Percentiles rank a stretch among this genome's conserved stretches.
These are phyloP conservation scores for Coendou prehensilis DNA, from an alignment of 2,797 vertebrate species.

Conservation along the genomic window DNA sequence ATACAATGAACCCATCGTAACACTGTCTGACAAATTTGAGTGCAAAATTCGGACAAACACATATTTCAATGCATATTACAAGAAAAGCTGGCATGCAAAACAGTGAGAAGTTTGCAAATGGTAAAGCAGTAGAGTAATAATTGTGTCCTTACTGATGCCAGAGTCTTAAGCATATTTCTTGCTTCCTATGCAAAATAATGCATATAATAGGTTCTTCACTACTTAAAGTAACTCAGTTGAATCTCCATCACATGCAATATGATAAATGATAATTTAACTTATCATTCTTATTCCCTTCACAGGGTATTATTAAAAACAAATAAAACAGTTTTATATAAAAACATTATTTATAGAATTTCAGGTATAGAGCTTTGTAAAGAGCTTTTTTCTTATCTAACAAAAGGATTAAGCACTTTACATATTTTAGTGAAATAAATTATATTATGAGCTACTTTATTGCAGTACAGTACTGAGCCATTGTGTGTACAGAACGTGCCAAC, in stretches of 20 bases:
- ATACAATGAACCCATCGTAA: not conserved
- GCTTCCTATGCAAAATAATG: not conserved
- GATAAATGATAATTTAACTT: not conserved
- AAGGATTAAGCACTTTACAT: not conserved
- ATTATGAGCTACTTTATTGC: rapidly evolving
- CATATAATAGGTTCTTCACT: not conserved
- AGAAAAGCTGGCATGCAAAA: not conserved
- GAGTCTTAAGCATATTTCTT: not conserved
- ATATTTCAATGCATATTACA: not conserved
- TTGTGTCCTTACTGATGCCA: not conserved
- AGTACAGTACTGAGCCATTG: rapidly evolving
- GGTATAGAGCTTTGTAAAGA: not conserved
- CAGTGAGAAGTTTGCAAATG: not conserved
- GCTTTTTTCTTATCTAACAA: not conserved
- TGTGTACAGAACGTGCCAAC: conserved; percentile 38
- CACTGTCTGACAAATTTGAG: not conserved
- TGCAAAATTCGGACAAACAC: not conserved
- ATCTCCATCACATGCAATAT: not conserved
- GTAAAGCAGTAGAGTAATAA: not conserved
- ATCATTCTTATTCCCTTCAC: not conserved
- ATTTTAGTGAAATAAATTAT: not conserved
- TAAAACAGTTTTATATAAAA: not conserved
- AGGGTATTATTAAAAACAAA: not conserved
- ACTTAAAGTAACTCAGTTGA: not conserved
- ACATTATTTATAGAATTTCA: not conserved